Evolutionary conservation across 2,113 vertebrate genomes (phyloP), one percentile per base, ranked within the genome.

Genomic region (Dendropsophus ebraccatus): DNA sequence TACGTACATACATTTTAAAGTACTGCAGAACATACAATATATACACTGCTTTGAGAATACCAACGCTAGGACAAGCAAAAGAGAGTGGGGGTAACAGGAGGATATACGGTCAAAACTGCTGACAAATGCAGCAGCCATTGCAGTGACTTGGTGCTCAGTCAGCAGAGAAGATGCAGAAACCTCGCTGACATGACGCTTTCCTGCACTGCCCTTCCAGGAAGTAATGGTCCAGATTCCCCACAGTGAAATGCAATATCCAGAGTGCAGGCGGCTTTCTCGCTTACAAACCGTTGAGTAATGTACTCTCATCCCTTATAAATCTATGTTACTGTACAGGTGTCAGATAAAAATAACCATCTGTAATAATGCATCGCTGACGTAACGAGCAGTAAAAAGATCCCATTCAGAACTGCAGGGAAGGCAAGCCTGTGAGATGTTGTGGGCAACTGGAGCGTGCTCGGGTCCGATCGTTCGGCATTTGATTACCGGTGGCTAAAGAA

Each of bases 171-270:
- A 47, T n/a, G 52, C 16, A n/a, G n/a, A 75, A 5, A 9, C 14
- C 47, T 52, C 14, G 47, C 73, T 76, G 73, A 76, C 47, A 70
- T 70, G 1, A 70, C 10, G 21, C 67, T 70, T 41, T 70, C 30
- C 32, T 45, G n/a, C 19, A 5, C 54, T 8, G 30, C 11, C 49
- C 19, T 41, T 79, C 77, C 77, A 60, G 76, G 76, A 79, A 79
- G 32, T n/a, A 60, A 32, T 16, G 76, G 52, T 32, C 58, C 5
- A 8, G 17, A 45, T 23, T 60, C 35, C 45, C 77, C 21, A 2
- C 17, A 60, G 25, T 60, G 77, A 30, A 41, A 37, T n/a, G n/a
- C 11, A n/a, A 62, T 12, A 60, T n/a, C 54, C 13, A 45, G 16
- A 62, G 4, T 23, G 21, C 8, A 8, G 7, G 16, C n/a, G 1